Percentiles rank a stretch among this genome's conserved stretches.
These are phyloP conservation scores for Dissostichus mawsoni DNA, from an alignment of 2,113 vertebrate genomes.

Conservation along the genomic window DNA sequence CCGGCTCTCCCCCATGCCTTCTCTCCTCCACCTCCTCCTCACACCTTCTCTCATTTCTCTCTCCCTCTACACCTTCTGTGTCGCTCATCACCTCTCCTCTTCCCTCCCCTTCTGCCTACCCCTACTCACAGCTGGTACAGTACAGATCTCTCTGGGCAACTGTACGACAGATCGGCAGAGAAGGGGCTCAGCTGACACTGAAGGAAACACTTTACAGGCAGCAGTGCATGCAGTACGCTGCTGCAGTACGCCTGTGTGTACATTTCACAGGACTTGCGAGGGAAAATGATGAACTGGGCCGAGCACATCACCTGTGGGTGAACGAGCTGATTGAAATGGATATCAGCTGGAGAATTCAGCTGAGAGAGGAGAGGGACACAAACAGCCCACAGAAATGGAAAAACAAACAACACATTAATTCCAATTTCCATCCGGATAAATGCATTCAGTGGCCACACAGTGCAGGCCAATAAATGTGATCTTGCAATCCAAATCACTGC, in stretches of 20 bases:
- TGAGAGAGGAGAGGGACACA: slow-evolving; percentile 19
- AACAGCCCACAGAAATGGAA: slow-evolving; percentile 42
- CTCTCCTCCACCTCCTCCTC: slow-evolving; percentile 47
- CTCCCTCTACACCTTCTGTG: slow-evolving; percentile 60
- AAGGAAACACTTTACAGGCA: slow-evolving; percentile 74
- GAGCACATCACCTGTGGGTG: slow-evolving; percentile 71
- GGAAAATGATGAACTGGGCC: slow-evolving; percentile 40
- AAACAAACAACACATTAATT: slow-evolving; percentile 68
- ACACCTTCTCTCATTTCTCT: slow-evolving; percentile 62
- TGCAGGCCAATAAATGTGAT: slow-evolving; percentile 57
- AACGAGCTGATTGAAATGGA: slow-evolving; percentile 70
- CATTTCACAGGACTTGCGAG: slow-evolving; percentile 42
- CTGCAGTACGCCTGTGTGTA: slow-evolving; percentile 61
- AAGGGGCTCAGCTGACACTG: slow-evolving; percentile 67
- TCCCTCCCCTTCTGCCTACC: slow-evolving; percentile 11
- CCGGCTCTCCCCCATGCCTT: slow-evolving; percentile 34
- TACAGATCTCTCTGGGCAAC: slow-evolving; percentile 74
- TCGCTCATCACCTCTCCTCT: slow-evolving; percentile 53
- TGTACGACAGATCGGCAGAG: slow-evolving; percentile 68
- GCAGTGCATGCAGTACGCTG: slow-evolving; percentile 68
- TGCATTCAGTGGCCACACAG: slow-evolving; percentile 37
- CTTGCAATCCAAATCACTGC: slow-evolving; percentile 66
- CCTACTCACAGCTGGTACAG: slow-evolving; percentile 77
- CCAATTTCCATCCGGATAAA: slow-evolving; percentile 62
- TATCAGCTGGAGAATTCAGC: slow-evolving; percentile 52